phyloP scores from a whole-genome alignment of 1,140 invertebrate species.

The Cotesia vestalis region DNA sequence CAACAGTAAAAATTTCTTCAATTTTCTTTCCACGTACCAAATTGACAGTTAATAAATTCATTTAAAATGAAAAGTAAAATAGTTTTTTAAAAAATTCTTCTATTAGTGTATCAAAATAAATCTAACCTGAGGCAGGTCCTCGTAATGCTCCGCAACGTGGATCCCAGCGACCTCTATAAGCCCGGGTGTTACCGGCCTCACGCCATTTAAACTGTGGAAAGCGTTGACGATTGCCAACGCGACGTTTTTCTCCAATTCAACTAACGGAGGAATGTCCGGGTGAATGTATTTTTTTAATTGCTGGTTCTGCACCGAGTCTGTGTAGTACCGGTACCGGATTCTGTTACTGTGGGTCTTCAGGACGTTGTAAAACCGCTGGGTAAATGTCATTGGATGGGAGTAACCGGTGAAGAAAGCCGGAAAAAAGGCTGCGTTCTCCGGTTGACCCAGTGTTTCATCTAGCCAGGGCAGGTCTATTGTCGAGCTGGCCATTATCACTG shows the following conservation, averaged over 20 bases:
- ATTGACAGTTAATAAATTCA: too few species aligned
- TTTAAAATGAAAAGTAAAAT: too few species aligned
- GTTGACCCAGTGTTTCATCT: conserved; percentile 40
- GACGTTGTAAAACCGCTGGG: conserved; percentile 49
- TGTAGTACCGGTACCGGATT: conserved; percentile 29
- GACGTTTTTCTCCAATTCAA: conserved; percentile 63
- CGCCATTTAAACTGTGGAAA: conserved; percentile 55
- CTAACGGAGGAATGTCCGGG: conserved; percentile 68
- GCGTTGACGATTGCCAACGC: conserved; percentile 60
- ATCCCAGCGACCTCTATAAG: conserved; percentile 62
- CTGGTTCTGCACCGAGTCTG: conserved; percentile 45
- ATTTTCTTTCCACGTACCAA: too few species aligned
- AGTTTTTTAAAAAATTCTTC: not conserved
- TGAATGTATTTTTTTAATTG: conserved; percentile 67
- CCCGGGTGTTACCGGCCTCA: conserved; percentile 54
- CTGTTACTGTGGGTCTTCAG: conserved; percentile 30
- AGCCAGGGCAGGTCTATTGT: conserved; percentile 42
- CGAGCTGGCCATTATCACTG: conserved; percentile 40
- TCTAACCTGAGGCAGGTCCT: conserved; percentile 42
- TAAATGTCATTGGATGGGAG: conserved; percentile 49
- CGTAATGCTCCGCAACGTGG: conserved; percentile 52
- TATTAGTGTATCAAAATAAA: not conserved
- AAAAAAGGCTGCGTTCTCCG: conserved; percentile 48
- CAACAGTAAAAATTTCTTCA: too few species aligned
- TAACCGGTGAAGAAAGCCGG: conserved; percentile 47